These are phyloP conservation scores for Patiria miniata DNA, from an alignment of 35 echinoderm and acorn worm species.

Conservation along the genomic window DNA sequence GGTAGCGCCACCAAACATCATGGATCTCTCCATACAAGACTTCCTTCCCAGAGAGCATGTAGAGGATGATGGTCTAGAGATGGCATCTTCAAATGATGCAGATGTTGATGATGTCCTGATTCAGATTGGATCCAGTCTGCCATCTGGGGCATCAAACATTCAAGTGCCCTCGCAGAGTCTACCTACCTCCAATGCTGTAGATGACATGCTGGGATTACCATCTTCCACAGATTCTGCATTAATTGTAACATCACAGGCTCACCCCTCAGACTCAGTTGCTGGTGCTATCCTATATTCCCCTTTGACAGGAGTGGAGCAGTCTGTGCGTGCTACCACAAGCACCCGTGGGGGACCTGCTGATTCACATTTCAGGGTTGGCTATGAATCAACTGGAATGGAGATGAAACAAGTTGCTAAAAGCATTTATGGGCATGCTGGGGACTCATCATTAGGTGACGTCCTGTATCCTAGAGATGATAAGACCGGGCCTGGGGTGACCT, in stretches of 20 bases:
- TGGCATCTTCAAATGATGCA: slow-evolving; percentile 23
- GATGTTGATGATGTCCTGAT: slow-evolving; percentile 89
- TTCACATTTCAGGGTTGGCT: neutral
- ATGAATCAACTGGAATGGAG: neutral
- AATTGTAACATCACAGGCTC: neutral
- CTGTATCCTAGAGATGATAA: slow-evolving; percentile 1
- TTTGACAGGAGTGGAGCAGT: neutral
- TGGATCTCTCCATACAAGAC: slow-evolving; percentile 56
- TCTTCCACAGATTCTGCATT: neutral
- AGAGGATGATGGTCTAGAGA: slow-evolving; percentile 29
- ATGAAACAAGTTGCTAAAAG: neutral
- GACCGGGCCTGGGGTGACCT: neutral
- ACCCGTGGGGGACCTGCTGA: neutral
- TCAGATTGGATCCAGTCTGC: slow-evolving; percentile 88
- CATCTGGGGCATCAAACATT: neutral
- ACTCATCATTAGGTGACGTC: slow-evolving; percentile 19
- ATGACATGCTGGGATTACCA: slow-evolving; percentile 49
- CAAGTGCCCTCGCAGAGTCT: neutral
- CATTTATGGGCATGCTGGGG: slow-evolving; percentile 38
- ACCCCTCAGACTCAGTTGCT: neutral
- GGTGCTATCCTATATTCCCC: neutral
- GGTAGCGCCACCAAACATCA: neutral
- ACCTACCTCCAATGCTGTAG: slow-evolving; percentile 4
- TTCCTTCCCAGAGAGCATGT: slow-evolving; percentile 68
- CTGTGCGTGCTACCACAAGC: neutral